Conservation (phyloP, 2,797 vertebrate genomes). For the Staurois parvus region DNA sequence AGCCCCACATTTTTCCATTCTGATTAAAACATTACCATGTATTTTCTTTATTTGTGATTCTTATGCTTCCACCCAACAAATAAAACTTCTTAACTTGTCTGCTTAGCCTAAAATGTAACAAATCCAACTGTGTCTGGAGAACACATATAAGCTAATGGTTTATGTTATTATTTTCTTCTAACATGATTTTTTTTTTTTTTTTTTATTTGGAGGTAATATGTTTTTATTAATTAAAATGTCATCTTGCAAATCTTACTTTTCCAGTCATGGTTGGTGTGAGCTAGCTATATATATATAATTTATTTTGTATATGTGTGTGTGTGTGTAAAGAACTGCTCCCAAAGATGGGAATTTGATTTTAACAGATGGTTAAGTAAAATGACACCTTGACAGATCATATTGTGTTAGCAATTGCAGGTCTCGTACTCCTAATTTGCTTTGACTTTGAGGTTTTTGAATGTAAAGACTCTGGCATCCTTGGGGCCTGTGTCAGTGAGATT, state of each 20-base stretch:
- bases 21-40: constrained; percentile 82
- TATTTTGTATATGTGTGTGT: too few species aligned
- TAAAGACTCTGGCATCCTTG: background rate
- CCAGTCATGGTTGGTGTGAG: background rate
- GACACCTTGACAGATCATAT: too few species aligned
- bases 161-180: constrained; percentile 3
- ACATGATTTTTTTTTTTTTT: background rate
- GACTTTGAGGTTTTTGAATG: too few species aligned
- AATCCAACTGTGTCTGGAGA: background rate
- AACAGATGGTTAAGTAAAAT: background rate
- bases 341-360: too few species aligned
- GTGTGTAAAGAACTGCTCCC: too few species aligned
- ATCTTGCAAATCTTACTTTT: background rate
- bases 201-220: background rate
- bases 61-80: constrained; percentile 73
- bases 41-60: constrained; percentile 77
- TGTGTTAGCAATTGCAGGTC: too few species aligned
- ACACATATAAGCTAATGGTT: background rate
- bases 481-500: too few species aligned
- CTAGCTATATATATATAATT: too few species aligned
- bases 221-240: constrained; percentile 7
- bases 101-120: constrained; percentile 10
- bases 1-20: constrained; percentile 46
- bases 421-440: too few species aligned
- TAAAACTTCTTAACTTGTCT: constrained; percentile 57